Conservation (phyloP, 2,797 vertebrate genomes). For the Odontamblyopus lacepedii region DNA sequence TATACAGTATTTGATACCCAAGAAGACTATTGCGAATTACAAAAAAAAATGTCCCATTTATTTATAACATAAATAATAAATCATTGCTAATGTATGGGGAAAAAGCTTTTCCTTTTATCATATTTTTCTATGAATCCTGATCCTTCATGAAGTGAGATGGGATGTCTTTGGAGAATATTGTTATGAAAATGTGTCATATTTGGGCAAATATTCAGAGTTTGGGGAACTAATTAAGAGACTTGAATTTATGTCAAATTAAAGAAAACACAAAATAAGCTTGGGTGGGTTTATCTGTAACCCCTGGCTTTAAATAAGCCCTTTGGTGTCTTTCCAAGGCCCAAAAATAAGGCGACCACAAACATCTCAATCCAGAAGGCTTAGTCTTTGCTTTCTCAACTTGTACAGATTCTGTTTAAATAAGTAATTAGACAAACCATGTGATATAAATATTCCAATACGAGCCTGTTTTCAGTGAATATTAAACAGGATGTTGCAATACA, state of each 20-base stretch:
- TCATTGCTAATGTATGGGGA: not conserved
- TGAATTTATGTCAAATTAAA: constrained; percentile 17
- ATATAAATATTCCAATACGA: not conserved
- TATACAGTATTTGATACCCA: not conserved
- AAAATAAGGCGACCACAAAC: constrained; percentile 16
- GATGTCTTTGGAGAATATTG: constrained; percentile 11
- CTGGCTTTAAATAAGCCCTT: constrained; percentile 48
- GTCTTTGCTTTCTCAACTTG: constrained; percentile 3
- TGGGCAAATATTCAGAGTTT: constrained; percentile 20
- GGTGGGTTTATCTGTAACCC: constrained; percentile 48
- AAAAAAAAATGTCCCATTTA: no score
- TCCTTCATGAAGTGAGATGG: constrained; percentile 5
- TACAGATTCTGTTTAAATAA: constrained; percentile 8
- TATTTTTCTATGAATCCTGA: constrained; percentile 20
- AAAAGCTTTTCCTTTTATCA: constrained; percentile 4
- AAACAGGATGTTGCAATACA: not conserved
- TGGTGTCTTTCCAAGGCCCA: constrained; percentile 29
- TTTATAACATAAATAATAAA: no score
- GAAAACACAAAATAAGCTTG: constrained; percentile 29
- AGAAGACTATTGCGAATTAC: not conserved
- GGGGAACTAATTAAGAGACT: constrained; percentile 35
- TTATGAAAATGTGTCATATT: constrained; percentile 24
- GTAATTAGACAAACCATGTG: not conserved
- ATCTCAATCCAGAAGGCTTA: constrained; percentile 15
- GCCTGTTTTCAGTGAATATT: constrained; percentile 1